A percentile compares a stretch with the other conserved stretches of the same genome.
Evolutionary conservation across 37 sponge, comb jelly and placozoan genomes (phyloP).

Genomic region (Chondrosia reniformis): DNA sequence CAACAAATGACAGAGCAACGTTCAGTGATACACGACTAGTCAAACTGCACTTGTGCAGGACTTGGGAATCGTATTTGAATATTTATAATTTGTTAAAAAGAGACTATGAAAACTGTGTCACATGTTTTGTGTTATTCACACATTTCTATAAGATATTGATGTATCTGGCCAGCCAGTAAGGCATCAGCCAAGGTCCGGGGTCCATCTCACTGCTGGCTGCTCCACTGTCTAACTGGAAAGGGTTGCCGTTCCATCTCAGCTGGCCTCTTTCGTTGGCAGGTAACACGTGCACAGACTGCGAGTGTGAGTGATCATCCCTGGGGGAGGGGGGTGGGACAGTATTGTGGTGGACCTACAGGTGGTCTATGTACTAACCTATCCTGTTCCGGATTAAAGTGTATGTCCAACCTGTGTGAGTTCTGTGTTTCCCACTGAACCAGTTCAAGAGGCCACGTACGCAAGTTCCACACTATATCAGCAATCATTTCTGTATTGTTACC

Average conservation of each 20-base stretch:
- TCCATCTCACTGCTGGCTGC: conserved; percentile 66
- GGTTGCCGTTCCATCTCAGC: conserved; percentile 75
- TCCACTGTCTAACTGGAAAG: conserved; percentile 53
- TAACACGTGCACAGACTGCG: conserved; percentile 58
- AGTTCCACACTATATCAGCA: conserved; percentile 68
- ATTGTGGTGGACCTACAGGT: background rate
- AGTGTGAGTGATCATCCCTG: conserved; percentile 25
- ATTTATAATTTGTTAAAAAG: no score
- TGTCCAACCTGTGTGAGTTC: conserved; percentile 80
- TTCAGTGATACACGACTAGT: no score
- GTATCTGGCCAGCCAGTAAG: conserved; percentile 82
- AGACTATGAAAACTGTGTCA: no score
- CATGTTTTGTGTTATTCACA: background rate
- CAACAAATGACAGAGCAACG: no score
- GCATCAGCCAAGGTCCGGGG: conserved; percentile 76
- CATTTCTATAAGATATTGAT: conserved; percentile 41
- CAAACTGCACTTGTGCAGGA: no score
- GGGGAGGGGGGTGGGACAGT: background rate
- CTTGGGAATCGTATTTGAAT: no score
- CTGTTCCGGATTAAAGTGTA: conserved; percentile 58
- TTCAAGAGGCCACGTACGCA: conserved; percentile 79
- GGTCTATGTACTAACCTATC: conserved; percentile 41
- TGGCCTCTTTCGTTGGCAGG: conserved; percentile 76
- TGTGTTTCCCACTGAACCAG: conserved; percentile 59
- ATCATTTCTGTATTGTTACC: conserved; percentile 23